A percentile compares a stretch with the other conserved stretches of the same genome.
Conservation (phyloP, 2,888 invertebrate species). For the Hedya salicella region DNA sequence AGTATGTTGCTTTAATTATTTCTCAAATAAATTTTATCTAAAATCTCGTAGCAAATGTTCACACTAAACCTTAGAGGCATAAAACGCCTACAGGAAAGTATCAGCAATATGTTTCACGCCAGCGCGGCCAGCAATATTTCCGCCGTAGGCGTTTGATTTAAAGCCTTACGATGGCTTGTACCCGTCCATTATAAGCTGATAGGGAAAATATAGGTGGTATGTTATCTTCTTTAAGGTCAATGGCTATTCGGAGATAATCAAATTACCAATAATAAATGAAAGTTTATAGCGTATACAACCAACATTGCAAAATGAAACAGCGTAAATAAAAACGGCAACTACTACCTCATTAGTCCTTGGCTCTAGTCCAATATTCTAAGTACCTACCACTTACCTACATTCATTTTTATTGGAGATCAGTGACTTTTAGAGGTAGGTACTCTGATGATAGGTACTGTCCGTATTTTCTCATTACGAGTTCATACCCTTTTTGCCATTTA, state of each 20-base stretch:
- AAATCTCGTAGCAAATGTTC: conserved; percentile 12
- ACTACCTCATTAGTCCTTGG: conserved; percentile 23
- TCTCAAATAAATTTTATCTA: neutral
- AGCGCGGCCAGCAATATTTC: conserved; percentile 14
- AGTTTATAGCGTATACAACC: too few relatives aligned
- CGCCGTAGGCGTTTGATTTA: conserved; percentile 35
- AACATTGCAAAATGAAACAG: too few relatives aligned
- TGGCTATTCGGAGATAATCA: conserved; percentile 3
- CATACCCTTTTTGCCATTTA: conserved; percentile 12
- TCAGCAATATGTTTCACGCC: conserved; percentile 29
- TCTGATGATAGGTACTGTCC: conserved; percentile 2
- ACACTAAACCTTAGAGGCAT: neutral
- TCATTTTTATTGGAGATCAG: neutral
- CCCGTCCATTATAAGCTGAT: conserved; percentile 12
- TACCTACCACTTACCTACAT: neutral
- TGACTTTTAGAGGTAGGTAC: neutral
- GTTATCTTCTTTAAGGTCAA: neutral
- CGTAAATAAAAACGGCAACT: conserved; percentile 10
- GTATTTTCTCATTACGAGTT: conserved; percentile 10
- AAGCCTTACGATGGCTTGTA: neutral
- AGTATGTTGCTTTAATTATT: too few relatives aligned
- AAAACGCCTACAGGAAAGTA: conserved; percentile 33
- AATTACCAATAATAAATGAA: neutral
- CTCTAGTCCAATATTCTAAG: conserved; percentile 5
- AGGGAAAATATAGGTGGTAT: neutral